These are phyloP conservation scores for Botia almorhae DNA, from an alignment of 2,797 vertebrate genomes.

Conservation along the genomic window DNA sequence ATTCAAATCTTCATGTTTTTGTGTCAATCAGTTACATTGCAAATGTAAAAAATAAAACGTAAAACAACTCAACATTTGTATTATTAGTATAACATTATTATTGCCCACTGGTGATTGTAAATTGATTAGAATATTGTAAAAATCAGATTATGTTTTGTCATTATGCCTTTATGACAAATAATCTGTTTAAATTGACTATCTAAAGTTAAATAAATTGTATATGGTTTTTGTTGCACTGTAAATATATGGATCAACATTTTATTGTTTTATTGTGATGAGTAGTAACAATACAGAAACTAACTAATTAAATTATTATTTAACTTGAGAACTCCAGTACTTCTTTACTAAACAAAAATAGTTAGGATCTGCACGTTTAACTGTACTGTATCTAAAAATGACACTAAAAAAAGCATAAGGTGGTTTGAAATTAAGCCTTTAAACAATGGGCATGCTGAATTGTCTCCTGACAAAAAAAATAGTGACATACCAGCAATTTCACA, in stretches of 20 bases:
- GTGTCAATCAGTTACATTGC: not conserved
- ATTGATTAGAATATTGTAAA: not conserved
- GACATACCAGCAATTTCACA: too few species aligned
- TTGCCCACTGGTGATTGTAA: slow-evolving; percentile 2
- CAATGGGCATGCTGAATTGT: too few species aligned
- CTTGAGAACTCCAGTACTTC: too few species aligned
- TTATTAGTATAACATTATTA: not conserved
- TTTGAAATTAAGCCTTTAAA: too few species aligned
- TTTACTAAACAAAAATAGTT: too few species aligned
- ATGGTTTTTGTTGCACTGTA: not conserved
- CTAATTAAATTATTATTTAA: too few species aligned
- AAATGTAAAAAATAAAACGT: not conserved
- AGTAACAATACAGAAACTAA: too few species aligned
- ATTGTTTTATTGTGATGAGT: not conserved
- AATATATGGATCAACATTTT: not conserved
- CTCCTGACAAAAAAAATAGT: too few species aligned
- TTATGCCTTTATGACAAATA: not conserved
- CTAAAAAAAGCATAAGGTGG: too few species aligned
- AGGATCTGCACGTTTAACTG: too few species aligned
- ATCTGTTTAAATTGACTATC: slow-evolving; percentile 3
- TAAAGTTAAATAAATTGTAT: slow-evolving; percentile 23
- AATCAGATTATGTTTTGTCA: not conserved
- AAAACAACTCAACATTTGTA: not conserved
- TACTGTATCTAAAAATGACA: too few species aligned
- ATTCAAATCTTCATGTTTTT: slow-evolving; percentile 31